Conservation (phyloP, 2,888 invertebrate species). For the Cheilosia urbana region DNA sequence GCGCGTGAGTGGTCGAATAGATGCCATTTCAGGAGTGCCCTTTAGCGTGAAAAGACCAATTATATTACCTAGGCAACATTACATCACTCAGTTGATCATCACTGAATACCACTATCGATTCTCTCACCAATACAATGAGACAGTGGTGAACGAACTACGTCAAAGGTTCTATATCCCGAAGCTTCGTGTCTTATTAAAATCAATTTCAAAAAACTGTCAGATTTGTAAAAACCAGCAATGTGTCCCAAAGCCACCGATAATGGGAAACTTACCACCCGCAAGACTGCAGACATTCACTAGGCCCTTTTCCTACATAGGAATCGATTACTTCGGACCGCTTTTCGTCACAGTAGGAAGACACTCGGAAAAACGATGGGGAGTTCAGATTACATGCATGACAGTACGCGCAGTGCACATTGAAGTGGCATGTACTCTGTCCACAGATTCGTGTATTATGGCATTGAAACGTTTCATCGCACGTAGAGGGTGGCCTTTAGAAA, state of each 20-base stretch:
- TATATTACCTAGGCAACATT: conserved; percentile 8
- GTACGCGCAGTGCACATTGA: conserved; percentile 57
- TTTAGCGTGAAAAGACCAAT: conserved; percentile 2
- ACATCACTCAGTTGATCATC: neutral
- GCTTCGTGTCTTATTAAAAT: conserved; percentile 6
- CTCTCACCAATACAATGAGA: neutral
- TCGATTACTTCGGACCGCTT: conserved; percentile 51
- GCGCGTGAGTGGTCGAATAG: conserved; percentile 4
- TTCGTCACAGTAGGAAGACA: conserved; percentile 21
- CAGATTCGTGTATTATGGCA: conserved; percentile 51
- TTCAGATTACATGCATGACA: conserved; percentile 61
- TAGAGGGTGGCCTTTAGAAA: conserved; percentile 31
- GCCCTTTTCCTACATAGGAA: conserved; percentile 39
- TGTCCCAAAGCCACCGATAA: conserved; percentile 18
- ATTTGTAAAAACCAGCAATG: conserved; percentile 9
- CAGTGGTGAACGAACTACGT: conserved; percentile 16
- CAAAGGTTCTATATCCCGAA: conserved; percentile 24
- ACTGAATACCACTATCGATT: neutral
- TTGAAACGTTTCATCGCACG: conserved; percentile 43
- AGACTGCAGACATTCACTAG: conserved; percentile 34
- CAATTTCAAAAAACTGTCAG: conserved; percentile 9
- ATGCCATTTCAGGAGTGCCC: neutral
- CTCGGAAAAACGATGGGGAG: conserved; percentile 53
- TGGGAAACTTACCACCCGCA: conserved; percentile 32
- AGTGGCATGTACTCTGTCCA: conserved; percentile 15